These are phyloP conservation scores for Ephydatia muelleri DNA, from an alignment of 37 sponge, comb jelly and placozoan species.

Conservation along the genomic window DNA sequence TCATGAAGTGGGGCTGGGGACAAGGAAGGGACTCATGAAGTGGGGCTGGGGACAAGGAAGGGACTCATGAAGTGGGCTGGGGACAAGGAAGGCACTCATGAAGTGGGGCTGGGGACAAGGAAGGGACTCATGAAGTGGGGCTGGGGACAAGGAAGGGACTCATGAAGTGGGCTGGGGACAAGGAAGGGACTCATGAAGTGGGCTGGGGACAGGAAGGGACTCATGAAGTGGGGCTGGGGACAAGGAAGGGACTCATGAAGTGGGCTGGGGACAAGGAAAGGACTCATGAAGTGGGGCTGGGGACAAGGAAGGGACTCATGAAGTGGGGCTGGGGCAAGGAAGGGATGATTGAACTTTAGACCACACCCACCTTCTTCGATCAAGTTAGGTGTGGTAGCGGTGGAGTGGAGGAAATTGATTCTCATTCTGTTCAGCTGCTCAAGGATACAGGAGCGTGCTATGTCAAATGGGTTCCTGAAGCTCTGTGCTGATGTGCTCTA, in stretches of 20 bases:
- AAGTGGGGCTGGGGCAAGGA: neutral
- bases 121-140: slow-evolving; percentile 37
- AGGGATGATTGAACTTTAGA: neutral
- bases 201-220: neutral
- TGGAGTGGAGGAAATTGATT: slow-evolving; percentile 53
- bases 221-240: too few species aligned
- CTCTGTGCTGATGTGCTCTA: slow-evolving; percentile 44
- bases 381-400: slow-evolving; percentile 44
- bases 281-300: neutral
- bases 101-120: neutral
- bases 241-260: neutral
- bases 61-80: neutral
- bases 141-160: slow-evolving; percentile 20
- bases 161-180: neutral
- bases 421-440: slow-evolving; percentile 73
- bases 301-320: neutral
- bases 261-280: too few species aligned
- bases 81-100: neutral
- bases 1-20: neutral
- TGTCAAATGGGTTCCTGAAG: slow-evolving; percentile 80
- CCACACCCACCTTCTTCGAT: slow-evolving; percentile 58
- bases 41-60: neutral
- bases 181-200: neutral
- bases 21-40: neutral
- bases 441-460: slow-evolving; percentile 57